phyloP scores from a whole-genome alignment of 2,797 vertebrate species.

The Propithecus deckenii region DNA sequence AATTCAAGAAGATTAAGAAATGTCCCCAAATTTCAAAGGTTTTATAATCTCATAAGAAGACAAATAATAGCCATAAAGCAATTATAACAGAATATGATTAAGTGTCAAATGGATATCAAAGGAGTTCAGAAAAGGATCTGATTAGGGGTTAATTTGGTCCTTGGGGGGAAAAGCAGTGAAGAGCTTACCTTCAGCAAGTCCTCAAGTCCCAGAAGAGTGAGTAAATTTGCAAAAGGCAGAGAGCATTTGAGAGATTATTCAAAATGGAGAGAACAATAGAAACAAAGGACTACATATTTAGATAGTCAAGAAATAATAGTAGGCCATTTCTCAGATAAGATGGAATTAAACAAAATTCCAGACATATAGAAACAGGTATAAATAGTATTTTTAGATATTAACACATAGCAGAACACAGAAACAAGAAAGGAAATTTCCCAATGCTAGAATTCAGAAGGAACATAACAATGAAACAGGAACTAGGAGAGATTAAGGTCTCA shows the following conservation, averaged over 20 bases:
- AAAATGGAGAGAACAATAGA: not conserved
- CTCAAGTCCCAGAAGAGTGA: not conserved
- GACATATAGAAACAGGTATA: not conserved
- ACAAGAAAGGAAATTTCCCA: not conserved
- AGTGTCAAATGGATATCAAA: not conserved
- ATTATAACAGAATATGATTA: slow-evolving; percentile 15
- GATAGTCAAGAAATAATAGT: not conserved
- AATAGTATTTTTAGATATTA: not conserved
- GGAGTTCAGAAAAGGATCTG: not conserved
- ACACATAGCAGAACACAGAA: not conserved
- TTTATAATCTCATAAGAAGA: slow-evolving; percentile 36
- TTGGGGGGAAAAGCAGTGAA: not conserved
- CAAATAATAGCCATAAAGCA: not conserved
- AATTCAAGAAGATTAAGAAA: slow-evolving; percentile 26
- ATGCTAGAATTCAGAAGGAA: not conserved
- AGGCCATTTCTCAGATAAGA: not conserved
- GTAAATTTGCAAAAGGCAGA: not conserved
- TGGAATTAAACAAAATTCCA: not conserved
- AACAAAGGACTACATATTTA: not conserved
- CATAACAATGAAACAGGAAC: not conserved
- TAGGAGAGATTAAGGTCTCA: not conserved
- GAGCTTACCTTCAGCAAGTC: not conserved
- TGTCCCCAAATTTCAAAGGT: not conserved
- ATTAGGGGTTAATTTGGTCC: not conserved
- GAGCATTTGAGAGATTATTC: not conserved